Evolutionary conservation across 1,140 invertebrate genomes (phyloP).

Genomic region (Eupeodes corollae): DNA sequence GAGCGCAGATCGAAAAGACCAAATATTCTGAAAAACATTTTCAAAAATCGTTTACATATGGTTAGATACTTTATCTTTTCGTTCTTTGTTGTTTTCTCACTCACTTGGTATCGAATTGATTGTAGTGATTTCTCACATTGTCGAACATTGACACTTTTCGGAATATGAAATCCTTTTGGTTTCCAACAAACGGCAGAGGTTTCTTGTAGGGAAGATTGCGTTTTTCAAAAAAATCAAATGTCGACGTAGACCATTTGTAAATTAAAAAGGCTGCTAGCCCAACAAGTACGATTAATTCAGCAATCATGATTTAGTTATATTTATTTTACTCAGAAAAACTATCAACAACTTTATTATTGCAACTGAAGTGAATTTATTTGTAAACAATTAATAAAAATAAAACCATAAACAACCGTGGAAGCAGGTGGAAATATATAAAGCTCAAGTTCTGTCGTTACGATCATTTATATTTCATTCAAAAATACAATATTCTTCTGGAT

Average conservation of each 20-base stretch:
- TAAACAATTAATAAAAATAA: too few species aligned
- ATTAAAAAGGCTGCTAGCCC: slow-evolving; percentile 4
- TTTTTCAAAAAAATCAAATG: slow-evolving; percentile 25
- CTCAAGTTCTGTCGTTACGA: too few species aligned
- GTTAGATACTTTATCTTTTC: neutral
- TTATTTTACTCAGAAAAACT: too few species aligned
- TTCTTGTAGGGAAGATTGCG: slow-evolving; percentile 16
- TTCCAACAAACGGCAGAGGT: slow-evolving; percentile 22
- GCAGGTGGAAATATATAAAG: too few species aligned
- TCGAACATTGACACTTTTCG: slow-evolving; percentile 18
- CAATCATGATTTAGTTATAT: too few species aligned
- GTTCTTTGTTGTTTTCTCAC: slow-evolving; percentile 6
- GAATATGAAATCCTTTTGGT: slow-evolving; percentile 13
- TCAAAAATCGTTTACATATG: slow-evolving; percentile 3
- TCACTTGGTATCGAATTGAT: slow-evolving; percentile 18
- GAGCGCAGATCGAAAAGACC: slow-evolving; percentile 5
- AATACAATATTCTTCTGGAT: too few species aligned
- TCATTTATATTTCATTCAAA: too few species aligned
- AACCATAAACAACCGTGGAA: too few species aligned
- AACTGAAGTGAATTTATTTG: too few species aligned
- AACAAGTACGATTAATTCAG: too few species aligned
- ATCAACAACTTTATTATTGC: too few species aligned
- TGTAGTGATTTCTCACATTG: slow-evolving; percentile 20
- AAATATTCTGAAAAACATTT: slow-evolving; percentile 2
- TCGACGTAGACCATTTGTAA: slow-evolving; percentile 23